Conservation (phyloP, 2,888 invertebrate genomes). For the Elegia similella region DNA sequence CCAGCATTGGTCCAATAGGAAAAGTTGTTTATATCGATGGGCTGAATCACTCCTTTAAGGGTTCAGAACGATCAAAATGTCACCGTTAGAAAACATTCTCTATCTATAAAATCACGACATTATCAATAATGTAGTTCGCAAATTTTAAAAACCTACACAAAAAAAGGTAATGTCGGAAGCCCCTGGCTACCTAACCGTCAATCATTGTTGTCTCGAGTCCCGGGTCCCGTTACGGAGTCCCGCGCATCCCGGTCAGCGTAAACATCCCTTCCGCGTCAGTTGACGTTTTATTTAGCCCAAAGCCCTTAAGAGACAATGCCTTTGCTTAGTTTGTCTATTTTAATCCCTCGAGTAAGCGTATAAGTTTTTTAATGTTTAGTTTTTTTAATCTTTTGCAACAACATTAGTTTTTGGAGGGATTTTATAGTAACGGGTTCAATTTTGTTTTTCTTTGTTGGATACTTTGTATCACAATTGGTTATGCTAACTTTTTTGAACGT, state of each 20-base stretch:
- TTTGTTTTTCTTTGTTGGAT: neutral
- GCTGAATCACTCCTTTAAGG: no score
- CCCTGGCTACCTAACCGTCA: neutral
- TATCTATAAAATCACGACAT: no score
- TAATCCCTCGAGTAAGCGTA: neutral
- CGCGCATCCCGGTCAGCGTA: neutral
- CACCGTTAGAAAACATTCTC: no score
- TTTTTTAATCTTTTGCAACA: neutral
- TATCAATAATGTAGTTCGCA: no score
- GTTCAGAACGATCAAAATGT: no score
- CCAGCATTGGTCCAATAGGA: no score
- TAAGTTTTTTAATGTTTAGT: neutral
- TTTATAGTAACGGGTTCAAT: neutral
- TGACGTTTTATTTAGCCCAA: neutral
- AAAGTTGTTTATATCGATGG: no score
- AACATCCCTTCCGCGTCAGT: conserved; percentile 6
- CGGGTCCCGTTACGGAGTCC: neutral
- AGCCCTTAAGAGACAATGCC: neutral
- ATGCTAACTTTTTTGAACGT: no score
- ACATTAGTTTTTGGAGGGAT: neutral
- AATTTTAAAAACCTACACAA: neutral
- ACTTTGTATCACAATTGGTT: no score
- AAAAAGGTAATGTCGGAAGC: neutral
- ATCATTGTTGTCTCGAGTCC: neutral
- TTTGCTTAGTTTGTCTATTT: neutral